Conservation (phyloP, 2,797 vertebrate genomes). For the Petrocephalus schoutedeni region DNA sequence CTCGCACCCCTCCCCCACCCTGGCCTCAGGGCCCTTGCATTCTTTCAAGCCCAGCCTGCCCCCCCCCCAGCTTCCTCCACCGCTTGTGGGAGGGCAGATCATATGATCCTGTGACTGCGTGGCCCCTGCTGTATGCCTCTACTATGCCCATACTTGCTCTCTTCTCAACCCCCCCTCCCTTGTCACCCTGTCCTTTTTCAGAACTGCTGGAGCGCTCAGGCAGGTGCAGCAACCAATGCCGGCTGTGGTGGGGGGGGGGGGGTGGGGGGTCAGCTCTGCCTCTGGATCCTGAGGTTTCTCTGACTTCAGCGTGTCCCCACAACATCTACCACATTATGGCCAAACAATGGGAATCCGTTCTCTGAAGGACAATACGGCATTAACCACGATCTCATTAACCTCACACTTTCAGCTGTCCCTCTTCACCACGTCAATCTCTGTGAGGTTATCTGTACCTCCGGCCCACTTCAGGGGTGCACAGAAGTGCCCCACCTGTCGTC, state of each 20-base stretch:
- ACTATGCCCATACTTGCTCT: conserved; percentile 30
- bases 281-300: neutral
- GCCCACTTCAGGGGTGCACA: neutral
- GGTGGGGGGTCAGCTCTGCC: neutral
- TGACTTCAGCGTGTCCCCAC: neutral
- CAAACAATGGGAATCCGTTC: neutral
- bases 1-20: neutral
- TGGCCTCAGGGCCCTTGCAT: neutral
- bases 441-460: neutral
- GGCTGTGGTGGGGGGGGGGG: neutral
- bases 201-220: conserved; percentile 41
- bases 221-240: conserved; percentile 6
- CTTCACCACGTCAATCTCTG: neutral
- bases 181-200: conserved; percentile 39
- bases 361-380: neutral
- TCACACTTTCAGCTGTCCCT: conserved; percentile 1
- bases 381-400: neutral
- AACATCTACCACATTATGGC: neutral
- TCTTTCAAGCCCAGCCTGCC: neutral
- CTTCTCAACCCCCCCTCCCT: conserved; percentile 47
- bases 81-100: neutral
- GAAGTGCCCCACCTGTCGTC: neutral
- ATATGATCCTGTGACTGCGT: neutral
- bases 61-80: conserved; percentile 7
- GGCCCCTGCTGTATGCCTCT: neutral